Evolutionary conservation across 2,888 invertebrate species (phyloP), one percentile per base, ranked within the genome.

Genomic region (Hypomecis punctinalis): DNA sequence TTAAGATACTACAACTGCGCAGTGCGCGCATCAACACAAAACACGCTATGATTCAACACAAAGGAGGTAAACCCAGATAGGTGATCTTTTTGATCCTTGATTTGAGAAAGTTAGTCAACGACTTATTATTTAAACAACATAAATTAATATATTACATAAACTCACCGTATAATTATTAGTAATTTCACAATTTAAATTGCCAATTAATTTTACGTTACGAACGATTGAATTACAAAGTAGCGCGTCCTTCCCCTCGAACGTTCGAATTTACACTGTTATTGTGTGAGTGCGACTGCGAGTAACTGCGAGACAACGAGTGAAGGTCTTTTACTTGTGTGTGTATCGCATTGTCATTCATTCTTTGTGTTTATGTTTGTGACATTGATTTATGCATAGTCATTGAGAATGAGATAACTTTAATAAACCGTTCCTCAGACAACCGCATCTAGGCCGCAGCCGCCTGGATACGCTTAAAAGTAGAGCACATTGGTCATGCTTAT

Each of bases 31-130:
- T 65, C 61, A 61, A 23, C 40, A 39, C 39, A 40, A 8, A 52
- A 23, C 49, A 55, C 45, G 58, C 48, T 42, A 63, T 72, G 73
- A 76, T 70, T 73, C 61, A 72, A 76, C 74, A 75, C 74, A 76
- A 76, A 76, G 75, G 62, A 67, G 52, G 36, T 42, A 13, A 40
- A 52, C 40, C 40, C 10, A 10, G 10, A 6, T n/a, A 42, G 40
- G 40, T 42, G 40, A 52, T 42, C 10, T 33, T 8, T 39, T 33
- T n/a, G 52, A 40, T 40, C 52, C 40, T 23, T 40, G 5, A 13
- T 35, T 37, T 11, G 7, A 37, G 49, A 40, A n/a, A 52, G 5
- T 6, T n/a, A 10, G 35, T 3, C 37, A 11, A 37, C 2, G 8
- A 49, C 11, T 8, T n/a, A 51, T 13, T 37, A 11, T 39, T 9